Conservation (phyloP, 2,888 invertebrate genomes). For the Eupithecia pulchellata region DNA sequence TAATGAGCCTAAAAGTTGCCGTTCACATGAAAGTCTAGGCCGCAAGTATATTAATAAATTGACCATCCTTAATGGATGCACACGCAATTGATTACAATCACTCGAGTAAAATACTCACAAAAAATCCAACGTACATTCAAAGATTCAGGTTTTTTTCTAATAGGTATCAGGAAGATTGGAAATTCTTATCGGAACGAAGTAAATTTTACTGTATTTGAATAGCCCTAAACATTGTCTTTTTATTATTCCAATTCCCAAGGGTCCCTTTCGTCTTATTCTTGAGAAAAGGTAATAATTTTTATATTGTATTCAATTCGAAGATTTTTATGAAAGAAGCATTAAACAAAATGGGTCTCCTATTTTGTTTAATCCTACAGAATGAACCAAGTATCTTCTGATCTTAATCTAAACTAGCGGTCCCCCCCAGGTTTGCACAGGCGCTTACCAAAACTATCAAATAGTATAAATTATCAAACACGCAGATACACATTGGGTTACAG, state of each 20-base stretch:
- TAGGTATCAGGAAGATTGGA: background rate
- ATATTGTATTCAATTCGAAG: slow-evolving; percentile 8
- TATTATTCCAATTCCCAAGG: slow-evolving; percentile 1
- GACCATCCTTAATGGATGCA: background rate
- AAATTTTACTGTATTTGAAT: slow-evolving; percentile 15
- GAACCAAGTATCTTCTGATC: background rate
- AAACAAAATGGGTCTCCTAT: background rate
- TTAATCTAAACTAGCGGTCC: too few relatives aligned
- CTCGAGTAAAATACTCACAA: background rate
- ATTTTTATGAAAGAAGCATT: background rate
- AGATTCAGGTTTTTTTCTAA: background rate
- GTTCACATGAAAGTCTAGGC: too few relatives aligned
- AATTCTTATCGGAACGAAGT: slow-evolving; percentile 18
- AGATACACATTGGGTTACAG: too few relatives aligned
- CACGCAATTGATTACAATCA: background rate
- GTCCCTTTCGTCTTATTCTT: slow-evolving; percentile 7
- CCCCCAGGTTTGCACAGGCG: too few relatives aligned
- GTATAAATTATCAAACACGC: too few relatives aligned
- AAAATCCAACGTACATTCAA: background rate
- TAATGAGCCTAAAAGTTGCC: too few relatives aligned
- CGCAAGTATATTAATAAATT: too few relatives aligned
- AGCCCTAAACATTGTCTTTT: slow-evolving; percentile 11
- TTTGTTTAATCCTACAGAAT: background rate
- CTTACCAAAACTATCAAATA: too few relatives aligned
- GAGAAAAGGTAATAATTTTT: slow-evolving; percentile 8